Base-by-base conservation (phyloP, 2,113 vertebrate genomes). In the Clarias gariepinus region DNA sequence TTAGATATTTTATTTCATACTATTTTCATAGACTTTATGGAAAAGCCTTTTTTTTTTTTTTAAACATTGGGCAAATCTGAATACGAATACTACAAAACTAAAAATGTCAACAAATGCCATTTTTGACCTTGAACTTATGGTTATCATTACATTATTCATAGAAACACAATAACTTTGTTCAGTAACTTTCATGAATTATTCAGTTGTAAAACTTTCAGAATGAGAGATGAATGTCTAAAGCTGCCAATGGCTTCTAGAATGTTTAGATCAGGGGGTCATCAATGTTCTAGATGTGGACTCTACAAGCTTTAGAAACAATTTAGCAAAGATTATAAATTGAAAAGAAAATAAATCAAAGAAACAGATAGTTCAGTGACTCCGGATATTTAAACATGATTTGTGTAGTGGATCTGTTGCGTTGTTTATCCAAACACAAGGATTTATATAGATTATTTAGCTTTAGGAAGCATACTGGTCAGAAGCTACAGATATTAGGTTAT, bases 121-220 rank as follows among this genome's bases (percentile, higher is more conserved):
- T 8, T 79, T 21, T 58, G 53, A 53, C 74, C 74, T 77, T 55
- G 2, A n/a, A 7, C 15, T 58, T 28, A 19, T 30, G n/a, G 52
- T 79, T 79, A 30, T 57, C 30, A 30, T 57, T 79, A 7, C 3
- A 30, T 79, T 79, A 79, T 79, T 79, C 16, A 30, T 21, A 30
- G n/a, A 9, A 9, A 33, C 8, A 1, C 3, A 58, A 47, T 47
- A 47, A 47, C 3, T 58, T 16, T 58, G 19, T 33, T 58, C 28
- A 3, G 76, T 79, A 58, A 30, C 25, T 57, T 57, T 79, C 53
- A 79, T 58, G 16, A 30, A 79, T 79, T 58, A 58, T 79, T 79
- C 55, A 58, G n/a, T 28, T 58, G n/a, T 55, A 18, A 58, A 58
- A 58, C n/a, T 30, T n/a, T 10, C 4, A 58, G 53, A 58, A 53